Base-by-base conservation (phyloP, 2,113 vertebrate species). In the Carettochelys insculpta region DNA sequence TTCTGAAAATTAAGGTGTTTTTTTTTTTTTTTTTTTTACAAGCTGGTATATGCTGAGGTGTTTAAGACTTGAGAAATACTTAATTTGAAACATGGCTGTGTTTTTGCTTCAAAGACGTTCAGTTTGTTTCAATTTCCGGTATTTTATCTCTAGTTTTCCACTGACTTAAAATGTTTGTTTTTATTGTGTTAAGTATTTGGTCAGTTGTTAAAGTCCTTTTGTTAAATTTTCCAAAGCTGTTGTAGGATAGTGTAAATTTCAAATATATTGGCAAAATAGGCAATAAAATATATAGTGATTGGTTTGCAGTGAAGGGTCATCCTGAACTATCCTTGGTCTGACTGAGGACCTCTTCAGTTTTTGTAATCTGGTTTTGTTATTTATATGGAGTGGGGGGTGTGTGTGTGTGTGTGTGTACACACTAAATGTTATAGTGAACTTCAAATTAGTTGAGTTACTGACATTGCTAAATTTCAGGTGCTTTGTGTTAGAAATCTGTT, bases 61-160 rank as follows among this genome's bases (percentile, higher is more conserved):
- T n/a, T n/a, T 93, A 80, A 97, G 65, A 80, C 90, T 92, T 96
- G 27, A 87, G 86, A 93, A 95, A 19, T 92, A 71, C 58, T 96
- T 94, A n/a, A 89, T 90, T 87, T 93, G 71, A 94, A 95, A 95
- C 88, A 43, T 31, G n/a, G 93, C 90, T 88, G 79, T 89, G 95
- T 86, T 95, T n/a, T 90, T 73, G 87, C 94, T 96, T 89, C 76
- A 94, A 86, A 88, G 90, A 68, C n/a, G 51, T 92, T 96, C 51
- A 77, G 47, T 96, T 95, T 94, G 56, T 77, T 81, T 61, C 92
- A 88, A 88, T 76, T 94, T 93, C 38, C 83, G 94, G 88, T 95
- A 53, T 93, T 96, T 92, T 90, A 91, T 88, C 88, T 87, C 89
- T 89, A 48, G 52, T 94, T 92, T 51, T 93, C 96, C 80, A 82